phyloP scores from a whole-genome alignment of 1,140 invertebrate species.

The Globodera rostochiensis region DNA sequence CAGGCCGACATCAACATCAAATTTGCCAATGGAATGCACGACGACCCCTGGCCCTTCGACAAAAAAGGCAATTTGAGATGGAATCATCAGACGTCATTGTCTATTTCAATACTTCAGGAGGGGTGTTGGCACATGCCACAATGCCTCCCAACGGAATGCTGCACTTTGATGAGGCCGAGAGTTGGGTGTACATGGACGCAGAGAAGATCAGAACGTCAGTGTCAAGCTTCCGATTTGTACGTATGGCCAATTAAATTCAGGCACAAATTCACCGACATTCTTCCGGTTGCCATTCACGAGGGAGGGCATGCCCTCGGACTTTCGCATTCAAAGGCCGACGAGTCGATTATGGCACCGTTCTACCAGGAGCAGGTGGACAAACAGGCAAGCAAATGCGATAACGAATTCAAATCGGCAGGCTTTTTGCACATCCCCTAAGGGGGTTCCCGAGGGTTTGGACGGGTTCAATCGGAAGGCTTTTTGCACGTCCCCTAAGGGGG shows the following conservation, averaged over 20 bases:
- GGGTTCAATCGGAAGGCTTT: too few relatives aligned
- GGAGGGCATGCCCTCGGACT: conserved; percentile 57
- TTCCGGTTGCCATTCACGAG: conserved; percentile 61
- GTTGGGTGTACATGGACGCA: conserved; percentile 58
- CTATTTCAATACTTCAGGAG: conserved; percentile 40
- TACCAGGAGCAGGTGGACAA: conserved; percentile 53
- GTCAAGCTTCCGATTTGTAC: neutral
- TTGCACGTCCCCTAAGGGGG: too few relatives aligned
- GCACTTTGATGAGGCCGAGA: conserved; percentile 62
- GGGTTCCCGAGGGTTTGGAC: too few relatives aligned
- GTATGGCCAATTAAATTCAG: neutral
- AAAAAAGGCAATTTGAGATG: conserved; percentile 46
- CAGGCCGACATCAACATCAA: conserved; percentile 12
- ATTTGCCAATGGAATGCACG: conserved; percentile 56
- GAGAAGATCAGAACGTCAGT: conserved; percentile 50
- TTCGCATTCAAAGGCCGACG: conserved; percentile 55
- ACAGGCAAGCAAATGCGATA: conserved; percentile 1
- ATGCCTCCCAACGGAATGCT: conserved; percentile 61
- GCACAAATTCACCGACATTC: conserved; percentile 1
- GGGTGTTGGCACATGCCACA: conserved; percentile 62
- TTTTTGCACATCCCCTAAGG: too few relatives aligned
- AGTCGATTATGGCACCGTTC: conserved; percentile 64
- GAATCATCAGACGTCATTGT: neutral
- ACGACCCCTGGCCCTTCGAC: conserved; percentile 63
- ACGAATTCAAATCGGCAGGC: too few relatives aligned